Conservation (phyloP, 2,797 vertebrate species). For the Eutrigla gurnardus region DNA sequence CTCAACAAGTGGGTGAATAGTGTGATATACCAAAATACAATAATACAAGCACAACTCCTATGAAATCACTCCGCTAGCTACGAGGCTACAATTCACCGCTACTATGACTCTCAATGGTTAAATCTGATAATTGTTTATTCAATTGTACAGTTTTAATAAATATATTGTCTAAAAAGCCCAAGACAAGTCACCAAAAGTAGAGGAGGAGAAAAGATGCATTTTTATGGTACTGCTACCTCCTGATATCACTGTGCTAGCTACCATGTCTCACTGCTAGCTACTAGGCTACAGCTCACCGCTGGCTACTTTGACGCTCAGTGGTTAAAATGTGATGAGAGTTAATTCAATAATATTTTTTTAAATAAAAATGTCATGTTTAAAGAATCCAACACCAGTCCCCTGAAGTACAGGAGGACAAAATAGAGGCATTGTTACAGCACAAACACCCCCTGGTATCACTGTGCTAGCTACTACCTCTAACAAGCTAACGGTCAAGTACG, state of each 20-base stretch:
- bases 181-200: not conserved
- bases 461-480: not conserved
- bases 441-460: not conserved
- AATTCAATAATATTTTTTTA: too few relatives aligned
- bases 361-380: not conserved
- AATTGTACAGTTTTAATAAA: not conserved
- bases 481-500: not conserved
- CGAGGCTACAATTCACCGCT: too few relatives aligned
- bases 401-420: not conserved
- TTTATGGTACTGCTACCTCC: not conserved
- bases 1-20: constrained; percentile 5
- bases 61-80: not conserved
- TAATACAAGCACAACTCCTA: not conserved
- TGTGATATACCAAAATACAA: not conserved
- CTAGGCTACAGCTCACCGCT: too few relatives aligned
- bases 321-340: not conserved
- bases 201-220: not conserved
- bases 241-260: not conserved
- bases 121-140: not conserved
- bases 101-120: not conserved
- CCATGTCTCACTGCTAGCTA: not conserved
- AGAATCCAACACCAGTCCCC: too few relatives aligned
- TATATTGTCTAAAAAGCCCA: not conserved
- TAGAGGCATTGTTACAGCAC: not conserved
- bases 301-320: not conserved